These are phyloP conservation scores for Urosaurus nigricauda DNA, from an alignment of 2,797 vertebrate genomes.

Conservation along the genomic window DNA sequence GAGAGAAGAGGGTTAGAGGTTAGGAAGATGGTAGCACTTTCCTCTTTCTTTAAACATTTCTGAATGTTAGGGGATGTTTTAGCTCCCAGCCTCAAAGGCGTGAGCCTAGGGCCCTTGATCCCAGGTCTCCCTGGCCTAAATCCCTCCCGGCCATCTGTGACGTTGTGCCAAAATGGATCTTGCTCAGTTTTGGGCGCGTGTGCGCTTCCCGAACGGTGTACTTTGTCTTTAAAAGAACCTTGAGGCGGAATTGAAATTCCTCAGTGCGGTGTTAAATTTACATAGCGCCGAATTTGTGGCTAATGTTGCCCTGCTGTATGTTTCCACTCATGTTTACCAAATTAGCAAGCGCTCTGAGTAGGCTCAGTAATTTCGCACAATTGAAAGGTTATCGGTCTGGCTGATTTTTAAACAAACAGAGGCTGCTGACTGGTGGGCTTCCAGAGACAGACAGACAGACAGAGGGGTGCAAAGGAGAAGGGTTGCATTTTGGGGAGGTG, in stretches of 20 bases:
- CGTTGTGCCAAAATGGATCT: neutral
- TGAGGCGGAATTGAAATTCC: conserved; percentile 84
- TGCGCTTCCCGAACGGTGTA: conserved; percentile 50
- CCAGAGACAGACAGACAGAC: too few relatives aligned
- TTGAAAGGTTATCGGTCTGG: conserved; percentile 68
- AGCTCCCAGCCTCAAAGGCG: neutral
- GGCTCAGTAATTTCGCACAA: conserved; percentile 78
- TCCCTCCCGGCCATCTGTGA: neutral
- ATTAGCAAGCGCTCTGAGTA: conserved; percentile 74
- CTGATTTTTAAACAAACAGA: conserved; percentile 4
- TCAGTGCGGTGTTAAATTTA: conserved; percentile 80
- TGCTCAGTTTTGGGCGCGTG: neutral
- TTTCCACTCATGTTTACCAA: conserved; percentile 83
- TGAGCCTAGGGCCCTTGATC: neutral
- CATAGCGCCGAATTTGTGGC: conserved; percentile 80
- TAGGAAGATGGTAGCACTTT: too few relatives aligned
- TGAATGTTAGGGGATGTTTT: neutral
- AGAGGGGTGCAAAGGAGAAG: neutral
- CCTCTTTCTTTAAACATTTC: neutral
- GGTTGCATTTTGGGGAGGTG: neutral
- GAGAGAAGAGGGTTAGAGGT: neutral
- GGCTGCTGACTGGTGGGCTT: neutral
- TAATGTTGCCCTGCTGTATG: conserved; percentile 50
- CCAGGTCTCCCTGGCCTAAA: too few relatives aligned
- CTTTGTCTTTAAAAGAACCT: conserved; percentile 82